These are phyloP conservation scores for Erethizon dorsatum DNA, from an alignment of 2,797 vertebrate species.

Conservation along the genomic window DNA sequence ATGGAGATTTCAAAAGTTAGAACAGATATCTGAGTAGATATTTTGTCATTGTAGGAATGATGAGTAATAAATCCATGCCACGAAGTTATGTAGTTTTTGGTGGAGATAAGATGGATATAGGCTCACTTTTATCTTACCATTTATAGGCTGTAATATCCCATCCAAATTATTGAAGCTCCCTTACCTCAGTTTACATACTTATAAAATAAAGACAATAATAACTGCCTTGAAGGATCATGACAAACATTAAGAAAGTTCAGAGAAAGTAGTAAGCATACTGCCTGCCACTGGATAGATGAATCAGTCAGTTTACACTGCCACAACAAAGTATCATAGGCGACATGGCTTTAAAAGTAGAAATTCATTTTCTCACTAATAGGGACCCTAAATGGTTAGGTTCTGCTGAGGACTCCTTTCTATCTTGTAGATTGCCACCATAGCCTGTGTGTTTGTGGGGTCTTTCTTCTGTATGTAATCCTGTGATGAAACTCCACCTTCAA, in stretches of 20 bases:
- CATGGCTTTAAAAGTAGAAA: neutral
- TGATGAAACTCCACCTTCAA: neutral
- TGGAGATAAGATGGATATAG: neutral
- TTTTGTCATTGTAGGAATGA: neutral
- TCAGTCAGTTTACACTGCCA: neutral
- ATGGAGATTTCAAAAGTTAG: neutral
- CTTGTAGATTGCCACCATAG: neutral
- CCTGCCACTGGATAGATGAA: neutral
- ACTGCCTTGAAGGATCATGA: neutral
- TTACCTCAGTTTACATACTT: neutral
- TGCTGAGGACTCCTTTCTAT: neutral
- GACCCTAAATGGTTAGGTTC: neutral
- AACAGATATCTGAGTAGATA: slow-evolving; percentile 37
- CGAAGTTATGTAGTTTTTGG: neutral
- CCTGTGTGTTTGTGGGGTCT: neutral
- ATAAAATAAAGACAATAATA: slow-evolving; percentile 32
- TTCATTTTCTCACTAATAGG: neutral
- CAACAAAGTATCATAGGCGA: neutral
- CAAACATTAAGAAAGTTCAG: neutral
- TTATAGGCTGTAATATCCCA: neutral
- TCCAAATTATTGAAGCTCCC: neutral
- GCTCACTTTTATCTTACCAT: neutral
- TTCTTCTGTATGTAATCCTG: neutral
- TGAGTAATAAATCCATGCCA: neutral
- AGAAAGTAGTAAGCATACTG: neutral